Percentiles rank a stretch among this genome's conserved stretches.
phyloP scores from a whole-genome alignment of 2,113 vertebrate species.

The Malurus elegans region DNA sequence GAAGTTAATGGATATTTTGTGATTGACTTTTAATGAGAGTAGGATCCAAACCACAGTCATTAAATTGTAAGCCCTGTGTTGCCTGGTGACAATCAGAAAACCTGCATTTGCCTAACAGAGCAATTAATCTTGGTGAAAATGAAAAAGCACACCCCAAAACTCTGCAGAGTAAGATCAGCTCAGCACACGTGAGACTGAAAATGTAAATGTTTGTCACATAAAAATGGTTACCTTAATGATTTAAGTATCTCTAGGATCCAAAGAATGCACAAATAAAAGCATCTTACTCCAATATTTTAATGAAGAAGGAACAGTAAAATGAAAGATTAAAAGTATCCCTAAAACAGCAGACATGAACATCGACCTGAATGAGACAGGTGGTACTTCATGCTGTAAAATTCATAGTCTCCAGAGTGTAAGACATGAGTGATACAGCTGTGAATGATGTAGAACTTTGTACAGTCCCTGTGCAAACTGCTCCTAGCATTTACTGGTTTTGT shows the following conservation, averaged over 20 bases:
- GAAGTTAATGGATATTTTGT: conserved; percentile 46
- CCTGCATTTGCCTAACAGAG: neutral
- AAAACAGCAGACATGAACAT: neutral
- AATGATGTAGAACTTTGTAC: neutral
- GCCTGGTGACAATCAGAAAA: conserved; percentile 37
- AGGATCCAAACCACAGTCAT: neutral
- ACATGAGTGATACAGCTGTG: neutral
- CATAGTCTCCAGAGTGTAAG: neutral
- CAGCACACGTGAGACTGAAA: neutral
- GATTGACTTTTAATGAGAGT: conserved; percentile 31
- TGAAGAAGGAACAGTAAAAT: neutral
- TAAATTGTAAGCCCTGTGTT: conserved; percentile 20
- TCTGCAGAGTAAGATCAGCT: neutral
- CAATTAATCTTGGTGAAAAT: neutral
- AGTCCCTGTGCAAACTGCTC: neutral
- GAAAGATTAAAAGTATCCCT: neutral
- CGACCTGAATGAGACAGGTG: neutral
- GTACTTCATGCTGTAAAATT: neutral
- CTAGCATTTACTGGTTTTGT: neutral
- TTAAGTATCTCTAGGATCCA: neutral
- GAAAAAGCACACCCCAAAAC: neutral
- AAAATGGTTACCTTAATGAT: neutral
- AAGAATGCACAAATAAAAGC: neutral
- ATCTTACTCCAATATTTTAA: neutral
- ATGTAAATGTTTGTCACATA: neutral